phyloP scores from a whole-genome alignment of 1,140 invertebrate species.

The Pemphigus obesinymphae region DNA sequence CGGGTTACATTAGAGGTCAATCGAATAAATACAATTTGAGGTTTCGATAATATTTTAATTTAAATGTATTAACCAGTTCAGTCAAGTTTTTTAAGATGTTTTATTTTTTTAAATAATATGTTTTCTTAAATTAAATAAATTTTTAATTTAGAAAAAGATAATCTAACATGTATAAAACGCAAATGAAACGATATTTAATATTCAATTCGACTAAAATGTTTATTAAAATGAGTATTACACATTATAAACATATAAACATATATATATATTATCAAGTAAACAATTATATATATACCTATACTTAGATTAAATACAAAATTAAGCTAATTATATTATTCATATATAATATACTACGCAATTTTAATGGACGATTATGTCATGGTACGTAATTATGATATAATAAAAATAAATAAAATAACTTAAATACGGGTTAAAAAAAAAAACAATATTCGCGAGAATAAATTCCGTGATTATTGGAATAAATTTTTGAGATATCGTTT shows the following conservation, averaged over 20 bases:
- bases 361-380: not conserved
- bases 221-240: not conserved
- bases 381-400: not conserved
- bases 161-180: too few relatives aligned
- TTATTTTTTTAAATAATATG: too few relatives aligned
- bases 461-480: not conserved
- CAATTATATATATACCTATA: not conserved
- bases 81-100: too few relatives aligned
- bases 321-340: too few relatives aligned
- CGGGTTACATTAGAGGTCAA: too few relatives aligned
- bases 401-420: not conserved
- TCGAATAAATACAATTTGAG: too few relatives aligned
- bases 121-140: too few relatives aligned
- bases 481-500: not conserved
- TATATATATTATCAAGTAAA: not conserved
- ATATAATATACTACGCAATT: not conserved
- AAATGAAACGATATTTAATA: too few relatives aligned
- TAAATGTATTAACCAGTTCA: too few relatives aligned
- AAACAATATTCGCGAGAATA: not conserved
- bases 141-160: too few relatives aligned
- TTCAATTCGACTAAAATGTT: not conserved
- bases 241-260: not conserved
- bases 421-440: not conserved
- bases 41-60: too few relatives aligned
- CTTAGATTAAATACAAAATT: conserved; percentile 10